A percentile compares a stretch with the other conserved stretches of the same genome.
Evolutionary conservation across 2,888 invertebrate species (phyloP).

Genomic region (Cetonia aurata): DNA sequence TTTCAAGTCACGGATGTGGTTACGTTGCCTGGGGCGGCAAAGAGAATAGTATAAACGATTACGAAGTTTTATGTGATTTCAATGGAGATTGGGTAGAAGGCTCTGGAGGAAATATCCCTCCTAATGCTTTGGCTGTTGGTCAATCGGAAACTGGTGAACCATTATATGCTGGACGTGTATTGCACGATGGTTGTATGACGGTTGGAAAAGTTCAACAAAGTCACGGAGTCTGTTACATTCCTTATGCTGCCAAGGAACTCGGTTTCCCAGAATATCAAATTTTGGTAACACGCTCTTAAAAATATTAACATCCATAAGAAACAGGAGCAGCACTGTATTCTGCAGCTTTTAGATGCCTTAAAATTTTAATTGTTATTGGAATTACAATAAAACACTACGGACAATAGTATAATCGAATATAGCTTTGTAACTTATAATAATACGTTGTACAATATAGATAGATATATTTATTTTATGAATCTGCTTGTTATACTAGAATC

Average conservation of each 20-base stretch:
- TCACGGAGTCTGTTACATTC: slow-evolving; percentile 86
- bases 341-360: slow-evolving; percentile 49
- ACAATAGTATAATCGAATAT: background rate
- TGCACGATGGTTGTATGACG: slow-evolving; percentile 82
- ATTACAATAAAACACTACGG: slow-evolving; percentile 1
- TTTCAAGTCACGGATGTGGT: slow-evolving; percentile 75
- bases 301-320: background rate
- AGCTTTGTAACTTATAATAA: slow-evolving; percentile 33
- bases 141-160: slow-evolving; percentile 84
- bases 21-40: slow-evolving; percentile 84
- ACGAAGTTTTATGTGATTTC: slow-evolving; percentile 72
- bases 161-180: slow-evolving; percentile 81
- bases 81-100: slow-evolving; percentile 62
- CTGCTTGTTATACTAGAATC: slow-evolving; percentile 23
- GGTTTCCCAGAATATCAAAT: slow-evolving; percentile 87
- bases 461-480: slow-evolving; percentile 35
- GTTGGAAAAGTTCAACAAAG: slow-evolving; percentile 88
- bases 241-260: slow-evolving; percentile 84
- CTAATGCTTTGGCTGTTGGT: slow-evolving; percentile 78
- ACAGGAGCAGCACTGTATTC: background rate
- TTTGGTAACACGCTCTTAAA: slow-evolving; percentile 68
- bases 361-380: slow-evolving; percentile 7
- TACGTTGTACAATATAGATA: slow-evolving; percentile 24
- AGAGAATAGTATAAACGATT: slow-evolving; percentile 76
- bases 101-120: slow-evolving; percentile 74